A percentile compares a stretch with the other conserved stretches of the same genome.
Conservation (phyloP, 2,888 invertebrate species). For the Macaria notata region DNA sequence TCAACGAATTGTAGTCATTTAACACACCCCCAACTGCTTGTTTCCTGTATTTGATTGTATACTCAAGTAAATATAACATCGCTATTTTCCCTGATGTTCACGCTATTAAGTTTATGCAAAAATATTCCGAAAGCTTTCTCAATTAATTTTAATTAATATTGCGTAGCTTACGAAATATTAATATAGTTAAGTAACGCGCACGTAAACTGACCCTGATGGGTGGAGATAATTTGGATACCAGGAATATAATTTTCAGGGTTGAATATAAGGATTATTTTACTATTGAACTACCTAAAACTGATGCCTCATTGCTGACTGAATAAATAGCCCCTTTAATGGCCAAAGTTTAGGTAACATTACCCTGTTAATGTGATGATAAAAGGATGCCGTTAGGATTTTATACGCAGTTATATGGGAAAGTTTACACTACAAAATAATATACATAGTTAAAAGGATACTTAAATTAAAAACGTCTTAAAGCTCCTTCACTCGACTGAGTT, state of each 20-base stretch:
- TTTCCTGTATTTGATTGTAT: too few relatives aligned
- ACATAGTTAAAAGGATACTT: too few relatives aligned
- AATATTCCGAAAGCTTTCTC: conserved; percentile 20
- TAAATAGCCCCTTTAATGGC: conserved; percentile 12
- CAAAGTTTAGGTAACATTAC: conserved; percentile 13
- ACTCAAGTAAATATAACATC: too few relatives aligned
- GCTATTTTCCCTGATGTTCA: background rate
- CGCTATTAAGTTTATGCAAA: conserved; percentile 1
- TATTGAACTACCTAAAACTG: conserved; percentile 13
- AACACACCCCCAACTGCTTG: too few relatives aligned
- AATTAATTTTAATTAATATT: conserved; percentile 31
- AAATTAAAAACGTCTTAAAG: too few relatives aligned
- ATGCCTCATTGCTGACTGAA: conserved; percentile 17
- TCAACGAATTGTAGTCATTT: too few relatives aligned
- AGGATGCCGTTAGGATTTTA: conserved; percentile 11
- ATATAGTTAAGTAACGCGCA: conserved; percentile 26
- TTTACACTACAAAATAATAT: conserved; percentile 1
- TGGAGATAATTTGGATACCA: conserved; percentile 22
- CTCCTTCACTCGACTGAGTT: too few relatives aligned
- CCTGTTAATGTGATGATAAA: conserved; percentile 16
- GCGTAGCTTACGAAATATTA: conserved; percentile 26
- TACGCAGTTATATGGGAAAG: conserved; percentile 9
- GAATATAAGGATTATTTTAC: conserved; percentile 12
- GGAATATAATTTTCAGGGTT: conserved; percentile 21
- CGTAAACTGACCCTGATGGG: conserved; percentile 17